Evolutionary conservation across 2,113 vertebrate genomes (phyloP).

Genomic region (Prochilodus magdalenae): DNA sequence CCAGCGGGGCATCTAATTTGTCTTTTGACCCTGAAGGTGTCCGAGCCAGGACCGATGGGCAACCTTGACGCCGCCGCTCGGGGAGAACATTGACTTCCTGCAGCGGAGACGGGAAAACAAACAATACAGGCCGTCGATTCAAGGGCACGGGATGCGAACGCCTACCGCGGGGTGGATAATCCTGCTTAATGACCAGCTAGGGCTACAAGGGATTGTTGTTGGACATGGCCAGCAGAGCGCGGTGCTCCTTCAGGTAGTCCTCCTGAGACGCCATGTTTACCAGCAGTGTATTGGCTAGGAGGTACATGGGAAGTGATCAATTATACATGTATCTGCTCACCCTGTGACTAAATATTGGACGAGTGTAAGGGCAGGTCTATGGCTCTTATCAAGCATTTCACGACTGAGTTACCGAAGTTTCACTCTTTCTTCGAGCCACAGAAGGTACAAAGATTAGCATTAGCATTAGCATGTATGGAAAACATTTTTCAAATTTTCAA

Average conservation of each 20-base stretch:
- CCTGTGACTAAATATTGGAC: background rate
- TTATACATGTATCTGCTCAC: background rate
- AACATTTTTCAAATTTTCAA: too few relatives aligned
- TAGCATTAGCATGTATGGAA: too few relatives aligned
- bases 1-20: background rate
- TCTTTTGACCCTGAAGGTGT: conserved; percentile 1
- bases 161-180: background rate
- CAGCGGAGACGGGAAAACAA: conserved; percentile 3
- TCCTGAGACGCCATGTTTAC: background rate
- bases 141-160: conserved; percentile 21
- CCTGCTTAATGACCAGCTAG: conserved; percentile 1
- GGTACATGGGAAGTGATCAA: background rate
- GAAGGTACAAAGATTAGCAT: too few relatives aligned
- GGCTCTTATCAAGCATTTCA: too few relatives aligned
- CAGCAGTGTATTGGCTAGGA: background rate
- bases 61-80: background rate
- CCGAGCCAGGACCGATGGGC: background rate
- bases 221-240: background rate
- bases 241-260: background rate
- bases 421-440: too few relatives aligned
- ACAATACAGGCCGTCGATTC: conserved; percentile 5
- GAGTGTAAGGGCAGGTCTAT: too few relatives aligned
- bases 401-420: too few relatives aligned
- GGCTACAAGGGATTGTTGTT: background rate
- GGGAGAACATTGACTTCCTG: background rate